A percentile compares a stretch with the other conserved stretches of the same genome.
phyloP scores from a whole-genome alignment of 64 coral and sea anemone genomes.

The Montipora capricornis region DNA sequence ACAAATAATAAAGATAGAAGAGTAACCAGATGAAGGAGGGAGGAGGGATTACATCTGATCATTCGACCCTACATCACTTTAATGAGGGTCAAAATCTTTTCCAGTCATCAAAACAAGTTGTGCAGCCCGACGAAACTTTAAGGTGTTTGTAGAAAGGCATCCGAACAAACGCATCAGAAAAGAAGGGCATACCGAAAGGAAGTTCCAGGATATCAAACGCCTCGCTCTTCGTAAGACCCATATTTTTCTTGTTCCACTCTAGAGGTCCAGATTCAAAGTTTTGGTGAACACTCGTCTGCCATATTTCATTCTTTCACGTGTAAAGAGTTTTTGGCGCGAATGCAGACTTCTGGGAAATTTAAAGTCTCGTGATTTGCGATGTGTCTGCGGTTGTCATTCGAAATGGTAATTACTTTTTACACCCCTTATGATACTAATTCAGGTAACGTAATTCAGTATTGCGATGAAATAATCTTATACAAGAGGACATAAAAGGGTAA shows the following conservation, averaged over 20 bases:
- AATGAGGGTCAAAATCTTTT: too few species aligned
- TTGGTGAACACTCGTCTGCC: constrained; percentile 55
- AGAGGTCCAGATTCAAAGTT: constrained; percentile 19
- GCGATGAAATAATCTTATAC: too few species aligned
- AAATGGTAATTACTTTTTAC: background rate
- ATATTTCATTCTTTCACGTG: constrained; percentile 90
- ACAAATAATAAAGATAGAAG: too few species aligned
- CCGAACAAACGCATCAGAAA: background rate
- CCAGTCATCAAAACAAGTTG: background rate
- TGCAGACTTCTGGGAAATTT: constrained; percentile 90
- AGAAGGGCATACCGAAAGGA: constrained; percentile 63
- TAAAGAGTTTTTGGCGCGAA: constrained; percentile 77
- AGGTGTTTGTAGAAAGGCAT: background rate
- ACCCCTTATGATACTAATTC: too few species aligned
- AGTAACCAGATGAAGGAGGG: too few species aligned
- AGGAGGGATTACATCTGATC: too few species aligned
- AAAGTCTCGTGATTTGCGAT: constrained; percentile 69
- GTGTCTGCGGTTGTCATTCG: background rate
- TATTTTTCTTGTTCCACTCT: constrained; percentile 9
- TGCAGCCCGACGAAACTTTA: too few species aligned
- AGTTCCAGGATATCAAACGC: constrained; percentile 86
- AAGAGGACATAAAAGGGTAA: too few species aligned
- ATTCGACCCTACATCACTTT: background rate
- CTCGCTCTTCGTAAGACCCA: constrained; percentile 89
- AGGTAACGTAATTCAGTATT: too few species aligned